phyloP scores from a whole-genome alignment of 2,113 vertebrate genomes.

The Gyps fulvus region DNA sequence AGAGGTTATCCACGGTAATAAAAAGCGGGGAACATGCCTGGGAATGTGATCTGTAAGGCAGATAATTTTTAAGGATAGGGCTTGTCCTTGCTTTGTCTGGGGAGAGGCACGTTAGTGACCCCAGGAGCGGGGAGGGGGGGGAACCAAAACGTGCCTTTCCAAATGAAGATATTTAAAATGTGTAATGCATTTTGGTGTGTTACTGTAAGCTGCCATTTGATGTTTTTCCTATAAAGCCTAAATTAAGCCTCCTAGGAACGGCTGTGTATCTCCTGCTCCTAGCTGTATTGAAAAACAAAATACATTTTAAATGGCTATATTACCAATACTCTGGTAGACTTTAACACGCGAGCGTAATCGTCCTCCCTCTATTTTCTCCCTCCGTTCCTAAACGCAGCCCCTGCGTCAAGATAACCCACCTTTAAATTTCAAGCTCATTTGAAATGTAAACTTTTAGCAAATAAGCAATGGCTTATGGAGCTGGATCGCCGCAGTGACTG shows the following conservation, averaged over 20 bases:
- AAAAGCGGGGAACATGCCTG: conserved; percentile 67
- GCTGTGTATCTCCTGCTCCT: conserved; percentile 22
- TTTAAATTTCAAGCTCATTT: conserved; percentile 55
- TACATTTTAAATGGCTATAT: conserved; percentile 33
- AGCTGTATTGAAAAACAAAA: conserved; percentile 53
- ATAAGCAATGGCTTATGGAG: conserved; percentile 28
- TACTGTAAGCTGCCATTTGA: conserved; percentile 62
- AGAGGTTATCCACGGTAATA: conserved; percentile 71
- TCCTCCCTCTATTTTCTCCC: background rate
- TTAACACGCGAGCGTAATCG: background rate
- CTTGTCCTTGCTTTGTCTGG: conserved; percentile 66
- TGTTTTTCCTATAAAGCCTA: conserved; percentile 66
- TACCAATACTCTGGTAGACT: background rate
- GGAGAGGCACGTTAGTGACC: conserved; percentile 49
- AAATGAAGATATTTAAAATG: conserved; percentile 69
- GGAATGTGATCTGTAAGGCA: conserved; percentile 72
- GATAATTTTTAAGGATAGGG: conserved; percentile 74
- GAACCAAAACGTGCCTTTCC: conserved; percentile 20
- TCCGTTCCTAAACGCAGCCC: background rate
- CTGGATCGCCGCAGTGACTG: conserved; percentile 32
- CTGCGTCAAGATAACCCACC: background rate
- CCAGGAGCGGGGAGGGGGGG: background rate
- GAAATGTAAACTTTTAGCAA: conserved; percentile 72
- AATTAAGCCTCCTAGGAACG: conserved; percentile 68
- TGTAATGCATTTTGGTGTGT: conserved; percentile 47